Conservation (phyloP, 2,888 invertebrate genomes). For the Anthrax anthrax region DNA sequence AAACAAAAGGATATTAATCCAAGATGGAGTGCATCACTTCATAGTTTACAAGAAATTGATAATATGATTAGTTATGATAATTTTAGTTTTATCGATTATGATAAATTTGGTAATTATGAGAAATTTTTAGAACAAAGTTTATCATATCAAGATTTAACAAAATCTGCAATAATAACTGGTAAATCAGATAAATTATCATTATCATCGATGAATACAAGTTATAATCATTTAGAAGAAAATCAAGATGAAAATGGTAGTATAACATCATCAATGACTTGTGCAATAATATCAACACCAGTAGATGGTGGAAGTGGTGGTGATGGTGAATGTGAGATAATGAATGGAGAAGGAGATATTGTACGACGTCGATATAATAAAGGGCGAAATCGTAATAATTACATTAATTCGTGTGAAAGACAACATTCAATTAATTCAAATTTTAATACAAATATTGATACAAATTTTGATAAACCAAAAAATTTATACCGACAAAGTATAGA, state of each 20-base stretch:
- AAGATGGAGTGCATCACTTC: constrained; percentile 39
- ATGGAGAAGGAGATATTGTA: neutral
- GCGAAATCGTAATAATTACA: neutral
- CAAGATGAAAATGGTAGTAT: neutral
- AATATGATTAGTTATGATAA: constrained; percentile 42
- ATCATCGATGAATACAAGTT: neutral
- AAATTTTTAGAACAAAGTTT: constrained; percentile 28
- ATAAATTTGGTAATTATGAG: constrained; percentile 37
- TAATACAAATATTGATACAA: constrained; percentile 27
- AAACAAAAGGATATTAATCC: constrained; percentile 20
- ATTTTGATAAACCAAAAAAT: constrained; percentile 29
- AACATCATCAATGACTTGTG: neutral
- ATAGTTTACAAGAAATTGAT: constrained; percentile 40
- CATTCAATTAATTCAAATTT: constrained; percentile 9
- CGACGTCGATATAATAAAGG: constrained; percentile 4
- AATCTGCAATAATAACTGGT: neutral
- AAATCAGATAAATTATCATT: neutral
- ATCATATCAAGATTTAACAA: constrained; percentile 14
- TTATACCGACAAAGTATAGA: constrained; percentile 33
- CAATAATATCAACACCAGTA: neutral
- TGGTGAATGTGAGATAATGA: no score
- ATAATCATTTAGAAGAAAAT: neutral
- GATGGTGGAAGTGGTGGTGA: no score
- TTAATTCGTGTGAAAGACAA: neutral
- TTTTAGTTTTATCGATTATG: constrained; percentile 42